A percentile compares a stretch with the other conserved stretches of the same genome.
These are phyloP conservation scores for Callorhinus ursinus DNA, from an alignment of 2,113 vertebrate genomes.

Conservation along the genomic window DNA sequence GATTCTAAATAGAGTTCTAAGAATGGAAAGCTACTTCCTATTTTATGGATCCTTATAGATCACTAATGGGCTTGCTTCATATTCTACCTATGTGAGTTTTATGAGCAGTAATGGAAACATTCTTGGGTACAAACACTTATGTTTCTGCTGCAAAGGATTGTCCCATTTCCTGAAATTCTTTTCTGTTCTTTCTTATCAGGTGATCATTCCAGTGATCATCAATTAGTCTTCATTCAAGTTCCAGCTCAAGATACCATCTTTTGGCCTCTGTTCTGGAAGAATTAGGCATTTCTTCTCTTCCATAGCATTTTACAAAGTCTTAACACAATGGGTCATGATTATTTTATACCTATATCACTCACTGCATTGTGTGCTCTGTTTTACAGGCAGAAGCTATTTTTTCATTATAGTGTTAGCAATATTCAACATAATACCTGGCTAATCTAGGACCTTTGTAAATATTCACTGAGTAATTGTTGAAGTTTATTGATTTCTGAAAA, in stretches of 20 bases:
- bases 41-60: not conserved
- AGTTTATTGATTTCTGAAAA: not conserved
- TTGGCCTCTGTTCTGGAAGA: not conserved
- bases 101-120: conserved; percentile 3
- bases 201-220: not conserved
- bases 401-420: not conserved
- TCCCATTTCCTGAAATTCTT: not conserved
- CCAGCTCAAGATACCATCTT: not conserved
- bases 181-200: not conserved
- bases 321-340: not conserved
- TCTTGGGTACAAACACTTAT: not conserved
- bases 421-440: not conserved
- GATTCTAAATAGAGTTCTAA: conserved; percentile 22
- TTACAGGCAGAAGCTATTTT: not conserved
- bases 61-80: not conserved
- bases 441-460: not conserved
- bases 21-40: not conserved
- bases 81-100: not conserved
- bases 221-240: not conserved
- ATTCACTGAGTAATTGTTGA: not conserved
- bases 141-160: not conserved
- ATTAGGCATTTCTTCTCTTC: not conserved
- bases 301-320: not conserved
- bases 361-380: not conserved
- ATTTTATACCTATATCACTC: not conserved